Base-by-base conservation (phyloP, 2,888 invertebrate species). In the Metalampra italica region DNA sequence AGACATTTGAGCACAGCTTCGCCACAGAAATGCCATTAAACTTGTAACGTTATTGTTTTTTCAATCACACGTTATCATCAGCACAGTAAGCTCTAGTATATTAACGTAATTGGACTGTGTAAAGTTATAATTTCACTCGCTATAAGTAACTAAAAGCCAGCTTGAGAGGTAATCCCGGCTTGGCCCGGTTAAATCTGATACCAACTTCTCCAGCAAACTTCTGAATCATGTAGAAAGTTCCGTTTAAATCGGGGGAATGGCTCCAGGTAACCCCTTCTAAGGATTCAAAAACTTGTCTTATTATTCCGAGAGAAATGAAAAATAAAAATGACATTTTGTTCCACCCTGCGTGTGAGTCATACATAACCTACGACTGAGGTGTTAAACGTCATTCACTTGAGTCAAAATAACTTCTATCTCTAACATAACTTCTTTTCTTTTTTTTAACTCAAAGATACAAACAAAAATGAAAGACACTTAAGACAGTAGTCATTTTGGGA, bases 301-400 rank as follows among this genome's bases (percentile, higher is more conserved):
- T 47, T 50, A 46, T 32, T 32, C 1, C 8, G 2, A 9, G 32
- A 36, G 36, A 36, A 32, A 34, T 30, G 40, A 56, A 64, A 65
- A 60, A 54, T 45, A 51, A 51, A 54, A 42, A 62, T 50, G 14
- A 49, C 15, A 12, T 29, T 13, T 39, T 91, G 91, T 91, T 92
- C 91, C 91, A 91, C 91, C 92, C 92, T 93, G 93, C 93, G 92
- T 93, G 93, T 93, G 93, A 93, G 93, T 93, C 93, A 93, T 92
- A 93, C 92, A 92, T 93, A 92, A 93, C n/a, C n/a, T n/a, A n/a
- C n/a, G n/a, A n/a, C n/a, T n/a, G n/a, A n/a, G n/a, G n/a, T n/a
- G n/a, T n/a, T n/a, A n/a, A n/a, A n/a, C n/a, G n/a, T n/a, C n/a
- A n/a, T n/a, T n/a, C n/a, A n/a, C n/a, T n/a, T n/a, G n/a, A n/a